Percentiles rank a stretch among this genome's conserved stretches.
Conservation (phyloP, 2,888 invertebrate species). For the Papilio elwesi region DNA sequence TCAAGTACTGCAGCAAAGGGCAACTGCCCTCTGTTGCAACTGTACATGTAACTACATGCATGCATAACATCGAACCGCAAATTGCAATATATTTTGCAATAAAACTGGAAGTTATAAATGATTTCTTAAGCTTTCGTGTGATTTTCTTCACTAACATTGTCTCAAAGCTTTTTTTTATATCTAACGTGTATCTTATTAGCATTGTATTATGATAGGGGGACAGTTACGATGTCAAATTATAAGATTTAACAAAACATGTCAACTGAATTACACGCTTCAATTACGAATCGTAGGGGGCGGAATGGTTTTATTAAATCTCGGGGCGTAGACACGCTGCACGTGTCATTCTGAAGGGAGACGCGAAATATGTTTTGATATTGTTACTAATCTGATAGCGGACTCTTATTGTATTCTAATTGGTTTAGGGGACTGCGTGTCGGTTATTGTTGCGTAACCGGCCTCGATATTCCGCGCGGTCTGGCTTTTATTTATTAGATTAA, state of each 20-base stretch:
- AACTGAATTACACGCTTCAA: slow-evolving; percentile 79
- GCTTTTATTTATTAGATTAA: background rate
- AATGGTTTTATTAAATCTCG: slow-evolving; percentile 56
- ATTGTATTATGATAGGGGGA: slow-evolving; percentile 22
- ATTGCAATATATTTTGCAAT: too few species aligned
- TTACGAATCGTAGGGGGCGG: slow-evolving; percentile 59
- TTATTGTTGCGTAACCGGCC: slow-evolving; percentile 25
- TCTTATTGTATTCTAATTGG: slow-evolving; percentile 65
- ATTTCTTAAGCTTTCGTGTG: background rate
- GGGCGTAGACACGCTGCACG: slow-evolving; percentile 60
- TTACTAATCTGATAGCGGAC: slow-evolving; percentile 60
- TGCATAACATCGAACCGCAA: too few species aligned
- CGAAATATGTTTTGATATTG: slow-evolving; percentile 78
- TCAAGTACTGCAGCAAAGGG: too few species aligned
- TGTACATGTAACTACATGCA: too few species aligned
- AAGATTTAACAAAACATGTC: slow-evolving; percentile 80
- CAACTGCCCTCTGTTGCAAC: too few species aligned
- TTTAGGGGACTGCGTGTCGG: slow-evolving; percentile 45
- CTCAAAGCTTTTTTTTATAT: background rate
- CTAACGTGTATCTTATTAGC: slow-evolving; percentile 9
- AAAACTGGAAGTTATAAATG: too few species aligned
- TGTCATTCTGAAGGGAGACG: slow-evolving; percentile 55
- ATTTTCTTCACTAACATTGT: background rate
- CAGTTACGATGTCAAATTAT: slow-evolving; percentile 74
- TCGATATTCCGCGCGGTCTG: background rate